These are phyloP conservation scores for Tuta absoluta DNA, from an alignment of 2,888 invertebrate genomes.

Conservation along the genomic window DNA sequence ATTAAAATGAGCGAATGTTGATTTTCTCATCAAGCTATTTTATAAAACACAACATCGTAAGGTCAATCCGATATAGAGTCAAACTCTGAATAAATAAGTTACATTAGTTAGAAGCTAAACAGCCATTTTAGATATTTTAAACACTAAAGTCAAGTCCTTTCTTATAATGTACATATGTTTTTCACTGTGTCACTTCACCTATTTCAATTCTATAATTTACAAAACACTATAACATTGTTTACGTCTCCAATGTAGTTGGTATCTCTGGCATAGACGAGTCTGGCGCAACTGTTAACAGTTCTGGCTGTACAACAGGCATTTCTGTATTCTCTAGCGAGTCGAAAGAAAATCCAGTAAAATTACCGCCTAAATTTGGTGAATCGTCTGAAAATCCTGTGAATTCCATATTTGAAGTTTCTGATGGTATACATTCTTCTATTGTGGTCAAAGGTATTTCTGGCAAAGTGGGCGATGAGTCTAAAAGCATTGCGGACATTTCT, in stretches of 20 bases:
- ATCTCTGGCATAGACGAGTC: background rate
- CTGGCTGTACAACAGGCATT: background rate
- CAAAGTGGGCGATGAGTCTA: background rate
- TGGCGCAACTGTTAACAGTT: background rate
- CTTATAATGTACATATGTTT: too few relatives aligned
- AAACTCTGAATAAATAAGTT: conserved; percentile 1
- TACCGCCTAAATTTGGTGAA: background rate
- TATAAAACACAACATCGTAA: background rate
- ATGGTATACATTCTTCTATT: background rate
- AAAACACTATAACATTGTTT: background rate
- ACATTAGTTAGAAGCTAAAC: conserved; percentile 4
- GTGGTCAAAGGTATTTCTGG: background rate
- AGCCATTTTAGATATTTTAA: conserved; percentile 6
- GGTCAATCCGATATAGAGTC: conserved; percentile 9
- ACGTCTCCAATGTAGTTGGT: background rate
- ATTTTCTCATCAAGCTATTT: background rate
- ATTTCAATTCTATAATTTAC: background rate
- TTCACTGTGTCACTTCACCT: background rate
- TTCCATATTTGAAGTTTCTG: background rate
- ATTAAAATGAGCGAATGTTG: background rate
- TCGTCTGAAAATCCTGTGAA: background rate
- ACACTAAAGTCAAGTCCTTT: background rate
- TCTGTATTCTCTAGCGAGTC: background rate
- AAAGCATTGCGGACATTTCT: conserved; percentile 10
- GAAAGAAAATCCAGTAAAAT: too few relatives aligned